These are phyloP conservation scores for Campoletis sonorensis DNA, from an alignment of 1,140 invertebrate genomes.

Conservation along the genomic window DNA sequence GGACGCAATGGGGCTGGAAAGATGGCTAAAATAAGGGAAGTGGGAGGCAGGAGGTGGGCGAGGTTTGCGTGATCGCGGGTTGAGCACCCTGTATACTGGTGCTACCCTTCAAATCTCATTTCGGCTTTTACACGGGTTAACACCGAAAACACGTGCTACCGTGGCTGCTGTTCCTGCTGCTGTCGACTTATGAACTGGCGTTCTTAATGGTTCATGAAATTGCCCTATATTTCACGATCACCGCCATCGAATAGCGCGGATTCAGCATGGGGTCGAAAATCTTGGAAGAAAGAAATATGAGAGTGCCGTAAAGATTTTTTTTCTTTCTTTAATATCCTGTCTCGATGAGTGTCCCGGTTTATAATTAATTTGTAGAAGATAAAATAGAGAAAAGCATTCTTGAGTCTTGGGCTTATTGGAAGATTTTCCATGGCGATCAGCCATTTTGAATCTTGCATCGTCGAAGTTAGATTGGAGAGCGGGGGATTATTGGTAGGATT, in stretches of 20 bases:
- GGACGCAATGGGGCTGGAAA: slow-evolving; percentile 5
- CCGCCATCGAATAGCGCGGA: slow-evolving; percentile 29
- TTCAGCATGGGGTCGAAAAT: slow-evolving; percentile 21
- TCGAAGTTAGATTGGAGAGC: not conserved
- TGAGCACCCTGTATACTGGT: slow-evolving; percentile 14
- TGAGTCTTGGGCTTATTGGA: no score
- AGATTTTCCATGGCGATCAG: not conserved
- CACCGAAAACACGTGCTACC: slow-evolving; percentile 69
- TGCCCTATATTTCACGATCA: slow-evolving; percentile 70
- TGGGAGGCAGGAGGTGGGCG: not conserved
- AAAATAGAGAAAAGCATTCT: no score
- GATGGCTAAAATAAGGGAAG: not conserved
- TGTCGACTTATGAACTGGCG: slow-evolving; percentile 68
- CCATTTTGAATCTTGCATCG: not conserved
- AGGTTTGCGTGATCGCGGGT: not conserved
- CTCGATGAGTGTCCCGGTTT: not conserved
- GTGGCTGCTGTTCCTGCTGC: slow-evolving; percentile 4
- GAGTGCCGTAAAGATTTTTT: not conserved
- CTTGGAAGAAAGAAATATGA: not conserved
- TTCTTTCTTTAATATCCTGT: not conserved
- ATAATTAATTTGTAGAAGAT: not conserved
- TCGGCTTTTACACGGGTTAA: slow-evolving; percentile 68
- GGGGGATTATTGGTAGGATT: not conserved
- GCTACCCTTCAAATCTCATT: slow-evolving; percentile 66
- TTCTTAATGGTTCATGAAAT: slow-evolving; percentile 72